These are phyloP conservation scores for Aotus griseimembra DNA, from an alignment of 2,797 vertebrate genomes.

Conservation along the genomic window DNA sequence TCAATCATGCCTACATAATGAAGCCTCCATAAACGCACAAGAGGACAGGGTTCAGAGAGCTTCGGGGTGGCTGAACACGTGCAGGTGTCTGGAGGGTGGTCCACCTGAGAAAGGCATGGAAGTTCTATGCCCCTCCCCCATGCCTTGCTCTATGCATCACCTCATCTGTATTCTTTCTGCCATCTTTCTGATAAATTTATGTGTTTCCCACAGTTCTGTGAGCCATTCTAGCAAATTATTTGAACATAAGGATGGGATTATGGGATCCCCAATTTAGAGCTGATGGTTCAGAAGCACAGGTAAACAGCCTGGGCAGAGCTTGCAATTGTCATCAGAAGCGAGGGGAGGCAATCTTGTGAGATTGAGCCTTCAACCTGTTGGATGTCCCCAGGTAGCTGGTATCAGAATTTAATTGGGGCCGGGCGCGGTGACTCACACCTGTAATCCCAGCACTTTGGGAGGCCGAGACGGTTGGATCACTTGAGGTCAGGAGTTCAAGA, in stretches of 20 bases:
- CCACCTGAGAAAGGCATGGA: background rate
- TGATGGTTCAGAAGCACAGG: background rate
- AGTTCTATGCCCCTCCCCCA: background rate
- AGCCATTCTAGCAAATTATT: background rate
- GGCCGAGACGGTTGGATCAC: too few species aligned
- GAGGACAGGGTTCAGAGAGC: background rate
- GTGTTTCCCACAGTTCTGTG: background rate
- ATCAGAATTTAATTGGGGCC: background rate
- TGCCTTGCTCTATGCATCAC: background rate
- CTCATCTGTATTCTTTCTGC: background rate
- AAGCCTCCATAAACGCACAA: background rate
- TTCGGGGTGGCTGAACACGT: background rate
- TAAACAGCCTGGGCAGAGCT: background rate
- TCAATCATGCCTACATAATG: background rate
- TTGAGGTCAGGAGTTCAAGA: too few species aligned
- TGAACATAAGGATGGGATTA: background rate
- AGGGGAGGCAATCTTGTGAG: background rate
- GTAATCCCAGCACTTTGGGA: too few species aligned
- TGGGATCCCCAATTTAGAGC: background rate
- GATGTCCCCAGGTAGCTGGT: background rate
- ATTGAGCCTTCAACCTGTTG: background rate
- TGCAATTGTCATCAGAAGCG: background rate
- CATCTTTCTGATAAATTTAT: background rate
- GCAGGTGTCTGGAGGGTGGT: background rate
- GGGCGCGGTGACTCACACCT: too few species aligned